These are phyloP conservation scores for Nipponia nippon DNA, from an alignment of 2,113 vertebrate species.

Conservation along the genomic window DNA sequence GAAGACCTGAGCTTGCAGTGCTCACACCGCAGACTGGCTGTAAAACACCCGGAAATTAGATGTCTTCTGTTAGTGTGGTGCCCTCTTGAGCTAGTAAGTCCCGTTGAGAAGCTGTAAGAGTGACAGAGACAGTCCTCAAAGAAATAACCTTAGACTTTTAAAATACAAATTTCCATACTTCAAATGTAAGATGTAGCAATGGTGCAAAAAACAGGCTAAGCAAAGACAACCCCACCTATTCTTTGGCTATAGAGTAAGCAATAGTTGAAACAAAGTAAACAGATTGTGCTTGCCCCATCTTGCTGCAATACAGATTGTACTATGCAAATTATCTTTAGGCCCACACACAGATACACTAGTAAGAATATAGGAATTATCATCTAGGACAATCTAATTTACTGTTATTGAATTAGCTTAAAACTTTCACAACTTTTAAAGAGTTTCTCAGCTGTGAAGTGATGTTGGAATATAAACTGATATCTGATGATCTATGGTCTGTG, in stretches of 20 bases:
- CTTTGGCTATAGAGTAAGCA: not conserved
- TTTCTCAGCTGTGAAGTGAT: not conserved
- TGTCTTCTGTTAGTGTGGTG: not conserved
- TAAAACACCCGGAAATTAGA: not conserved
- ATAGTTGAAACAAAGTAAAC: constrained; percentile 11
- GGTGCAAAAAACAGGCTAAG: not conserved
- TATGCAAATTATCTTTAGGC: constrained; percentile 35
- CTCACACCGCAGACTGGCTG: fast-evolving
- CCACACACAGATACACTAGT: not conserved
- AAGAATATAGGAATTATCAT: constrained; percentile 3
- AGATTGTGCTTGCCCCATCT: constrained; percentile 26
- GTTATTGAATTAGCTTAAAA: not conserved
- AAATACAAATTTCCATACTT: not conserved
- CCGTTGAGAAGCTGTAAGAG: not conserved
- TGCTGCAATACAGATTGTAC: constrained; percentile 27
- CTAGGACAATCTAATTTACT: constrained; percentile 20
- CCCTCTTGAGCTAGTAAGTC: not conserved
- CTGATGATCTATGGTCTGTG: not conserved
- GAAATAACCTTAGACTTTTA: not conserved
- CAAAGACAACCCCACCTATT: not conserved
- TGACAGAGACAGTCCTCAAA: not conserved
- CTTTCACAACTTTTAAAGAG: constrained; percentile 2
- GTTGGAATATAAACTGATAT: not conserved
- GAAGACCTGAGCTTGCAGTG: not conserved
- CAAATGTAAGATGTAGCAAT: not conserved